Base-by-base conservation (phyloP, 2,113 vertebrate genomes). In the Cephalopholis sonnerati region DNA sequence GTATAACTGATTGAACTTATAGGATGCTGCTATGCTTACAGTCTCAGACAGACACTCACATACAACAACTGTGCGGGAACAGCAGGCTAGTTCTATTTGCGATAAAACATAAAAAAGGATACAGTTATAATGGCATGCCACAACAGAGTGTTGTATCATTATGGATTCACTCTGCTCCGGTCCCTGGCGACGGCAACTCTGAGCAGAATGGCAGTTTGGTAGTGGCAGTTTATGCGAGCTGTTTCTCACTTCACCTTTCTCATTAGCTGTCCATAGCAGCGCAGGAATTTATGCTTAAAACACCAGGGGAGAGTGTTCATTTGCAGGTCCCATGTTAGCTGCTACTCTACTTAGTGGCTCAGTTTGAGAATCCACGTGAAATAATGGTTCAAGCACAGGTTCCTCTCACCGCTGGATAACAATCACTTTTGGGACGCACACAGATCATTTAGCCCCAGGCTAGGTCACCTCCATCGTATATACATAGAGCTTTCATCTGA, bases 401-500 rank as follows among this genome's bases (percentile, higher is more conserved):
- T 79, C 20, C 83, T 71, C 72, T 83, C 70, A 15, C 57, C 25
- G 51, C 70, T 61, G 81, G 84, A 83, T 91, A 91, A 71, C 84
- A 81, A 79, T 91, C 81, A 82, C 87, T 91, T 84, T 54, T 81
- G 88, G 80, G 87, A 89, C 5, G 11, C 46, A 44, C 83, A 72
- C 63, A 79, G 88, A 87, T 90, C 74, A 73, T 86, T 84, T 70
- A 41, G 81, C 89, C 68, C 41, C 39, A 79, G 86, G 91, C 83
- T 66, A 89, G 89, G 89, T 85, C 85, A 77, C 85, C 84, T 80
- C 79, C 79, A 54, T 50, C 70, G 82, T 50, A 83, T 71, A 79
- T 79, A 84, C 79, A 79, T 84, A 66, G 77, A 81, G 80, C 69
- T 89, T 92, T 84, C 80, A 90, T 91, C 85, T 84, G 69, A 77